Evolutionary conservation across 2,113 vertebrate genomes (phyloP).

Genomic region (Sphyrna mokarran): DNA sequence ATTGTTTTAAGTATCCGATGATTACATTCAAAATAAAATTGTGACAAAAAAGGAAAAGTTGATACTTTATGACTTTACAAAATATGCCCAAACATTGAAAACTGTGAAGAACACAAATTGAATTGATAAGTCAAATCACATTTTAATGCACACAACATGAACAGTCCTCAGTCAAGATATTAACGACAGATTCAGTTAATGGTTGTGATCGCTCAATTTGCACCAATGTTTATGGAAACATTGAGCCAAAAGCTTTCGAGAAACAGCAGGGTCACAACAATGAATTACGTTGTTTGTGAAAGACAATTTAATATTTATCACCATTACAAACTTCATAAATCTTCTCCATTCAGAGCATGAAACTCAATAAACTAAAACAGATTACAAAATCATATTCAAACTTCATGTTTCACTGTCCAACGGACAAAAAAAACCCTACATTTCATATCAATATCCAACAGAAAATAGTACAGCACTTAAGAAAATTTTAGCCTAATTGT

Average conservation of each 20-base stretch:
- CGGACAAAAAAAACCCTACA: neutral
- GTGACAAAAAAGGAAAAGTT: neutral
- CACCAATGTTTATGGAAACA: neutral
- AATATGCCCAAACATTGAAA: neutral
- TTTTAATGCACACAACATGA: neutral
- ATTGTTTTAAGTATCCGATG: neutral
- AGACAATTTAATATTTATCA: too few species aligned
- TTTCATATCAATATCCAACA: too few species aligned
- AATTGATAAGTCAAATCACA: neutral
- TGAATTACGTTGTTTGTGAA: too few species aligned
- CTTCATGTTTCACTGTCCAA: neutral
- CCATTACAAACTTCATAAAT: neutral
- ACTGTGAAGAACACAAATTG: neutral
- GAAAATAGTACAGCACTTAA: neutral
- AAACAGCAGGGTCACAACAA: neutral
- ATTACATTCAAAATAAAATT: neutral
- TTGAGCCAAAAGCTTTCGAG: neutral
- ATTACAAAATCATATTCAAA: neutral
- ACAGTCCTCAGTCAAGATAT: neutral
- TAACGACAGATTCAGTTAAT: neutral
- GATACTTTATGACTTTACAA: neutral
- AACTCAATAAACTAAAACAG: neutral
- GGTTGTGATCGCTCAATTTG: neutral
- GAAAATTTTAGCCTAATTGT: neutral
- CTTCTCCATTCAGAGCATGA: neutral